Evolutionary conservation across 2,113 vertebrate species (phyloP).

Genomic region (Athene noctua): DNA sequence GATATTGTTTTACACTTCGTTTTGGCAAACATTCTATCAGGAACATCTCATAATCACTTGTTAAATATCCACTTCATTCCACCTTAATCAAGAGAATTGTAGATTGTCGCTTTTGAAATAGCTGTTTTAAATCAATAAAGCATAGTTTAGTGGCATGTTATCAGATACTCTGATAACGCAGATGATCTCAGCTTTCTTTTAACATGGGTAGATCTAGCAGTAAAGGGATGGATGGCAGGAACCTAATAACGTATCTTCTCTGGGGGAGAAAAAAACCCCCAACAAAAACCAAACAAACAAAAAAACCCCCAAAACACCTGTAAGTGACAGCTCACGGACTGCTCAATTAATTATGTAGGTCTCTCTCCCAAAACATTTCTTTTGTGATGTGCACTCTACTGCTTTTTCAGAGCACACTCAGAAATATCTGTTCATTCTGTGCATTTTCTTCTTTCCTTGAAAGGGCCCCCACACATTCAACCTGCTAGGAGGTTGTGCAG

Average conservation of each 20-base stretch:
- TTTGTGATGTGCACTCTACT: background rate
- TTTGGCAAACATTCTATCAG: background rate
- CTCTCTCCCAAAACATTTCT: background rate
- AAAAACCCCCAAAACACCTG: too few relatives aligned
- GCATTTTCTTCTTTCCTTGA: background rate
- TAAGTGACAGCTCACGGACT: background rate
- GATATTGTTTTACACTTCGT: background rate
- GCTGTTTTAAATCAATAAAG: background rate
- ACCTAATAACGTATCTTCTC: background rate
- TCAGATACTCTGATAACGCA: background rate
- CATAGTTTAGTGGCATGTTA: background rate
- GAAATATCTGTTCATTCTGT: background rate
- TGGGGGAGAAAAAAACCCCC: background rate
- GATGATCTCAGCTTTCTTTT: background rate
- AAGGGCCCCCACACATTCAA: fast-evolving
- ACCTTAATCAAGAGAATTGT: background rate
- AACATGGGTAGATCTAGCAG: background rate
- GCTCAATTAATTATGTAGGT: background rate
- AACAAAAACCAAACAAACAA: too few relatives aligned
- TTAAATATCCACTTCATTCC: background rate
- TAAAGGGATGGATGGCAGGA: background rate
- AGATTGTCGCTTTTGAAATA: background rate
- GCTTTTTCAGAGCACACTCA: background rate
- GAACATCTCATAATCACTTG: background rate
- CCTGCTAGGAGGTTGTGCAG: background rate